These are phyloP conservation scores for Oligia strigilis DNA, from an alignment of 2,888 invertebrate species.

Conservation along the genomic window DNA sequence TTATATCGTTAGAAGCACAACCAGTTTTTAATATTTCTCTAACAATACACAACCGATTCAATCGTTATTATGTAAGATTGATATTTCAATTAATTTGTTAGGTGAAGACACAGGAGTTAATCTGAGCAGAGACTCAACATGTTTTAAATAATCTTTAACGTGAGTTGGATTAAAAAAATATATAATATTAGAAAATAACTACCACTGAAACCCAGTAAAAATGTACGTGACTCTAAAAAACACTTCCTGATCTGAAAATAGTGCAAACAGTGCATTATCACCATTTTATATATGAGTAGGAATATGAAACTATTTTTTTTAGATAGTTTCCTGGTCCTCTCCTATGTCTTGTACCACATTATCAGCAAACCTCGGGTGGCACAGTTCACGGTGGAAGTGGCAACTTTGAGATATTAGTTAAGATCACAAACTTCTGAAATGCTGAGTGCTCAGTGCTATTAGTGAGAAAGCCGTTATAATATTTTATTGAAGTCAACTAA, in stretches of 20 bases:
- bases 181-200: neutral
- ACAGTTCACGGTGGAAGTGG: slow-evolving; percentile 28
- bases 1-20: neutral
- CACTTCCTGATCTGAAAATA: neutral
- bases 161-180: neutral
- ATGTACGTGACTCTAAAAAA: neutral
- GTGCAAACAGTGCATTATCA: neutral
- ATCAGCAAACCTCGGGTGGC: slow-evolving; percentile 18
- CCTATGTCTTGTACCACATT: slow-evolving; percentile 6
- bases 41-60: neutral
- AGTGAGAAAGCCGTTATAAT: neutral
- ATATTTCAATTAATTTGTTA: neutral
- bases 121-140: neutral
- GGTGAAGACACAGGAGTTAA: neutral
- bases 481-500: neutral
- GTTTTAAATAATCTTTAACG: neutral
- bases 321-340: neutral
- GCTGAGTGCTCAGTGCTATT: neutral
- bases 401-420: slow-evolving; percentile 45
- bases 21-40: neutral
- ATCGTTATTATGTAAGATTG: neutral
- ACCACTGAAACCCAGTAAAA: neutral
- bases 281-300: neutral
- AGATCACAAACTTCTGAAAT: slow-evolving; percentile 27
- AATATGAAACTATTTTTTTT: neutral